Percentiles rank a stretch among this genome's conserved stretches.
Evolutionary conservation across 2,113 vertebrate species (phyloP).

Genomic region (Marmota flaviventris): DNA sequence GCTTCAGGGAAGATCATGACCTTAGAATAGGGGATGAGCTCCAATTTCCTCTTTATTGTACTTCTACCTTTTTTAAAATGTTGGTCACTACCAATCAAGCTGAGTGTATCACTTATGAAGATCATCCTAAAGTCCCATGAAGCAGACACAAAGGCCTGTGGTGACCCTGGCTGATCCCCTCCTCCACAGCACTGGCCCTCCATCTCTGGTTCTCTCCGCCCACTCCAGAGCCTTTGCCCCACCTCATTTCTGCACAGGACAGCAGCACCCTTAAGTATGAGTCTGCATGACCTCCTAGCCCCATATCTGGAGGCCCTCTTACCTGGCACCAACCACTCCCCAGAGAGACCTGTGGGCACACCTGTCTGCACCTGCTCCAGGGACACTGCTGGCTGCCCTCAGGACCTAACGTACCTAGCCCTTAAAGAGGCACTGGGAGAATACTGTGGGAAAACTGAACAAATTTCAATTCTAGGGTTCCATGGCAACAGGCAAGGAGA

Average conservation of each 20-base stretch:
- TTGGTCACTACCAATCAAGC: not conserved
- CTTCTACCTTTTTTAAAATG: not conserved
- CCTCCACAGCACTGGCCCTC: no score
- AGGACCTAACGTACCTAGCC: not conserved
- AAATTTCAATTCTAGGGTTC: not conserved
- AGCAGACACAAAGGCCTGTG: not conserved
- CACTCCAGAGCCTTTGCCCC: no score
- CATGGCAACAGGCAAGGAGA: not conserved
- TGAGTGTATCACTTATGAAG: no score
- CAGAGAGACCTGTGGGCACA: not conserved
- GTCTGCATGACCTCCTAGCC: not conserved
- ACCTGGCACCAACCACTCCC: not conserved
- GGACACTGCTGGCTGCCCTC: not conserved
- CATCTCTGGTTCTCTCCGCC: not conserved
- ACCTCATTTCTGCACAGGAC: not conserved
- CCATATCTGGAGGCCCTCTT: not conserved
- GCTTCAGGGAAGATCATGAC: not conserved
- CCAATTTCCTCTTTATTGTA: not conserved
- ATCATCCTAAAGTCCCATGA: no score
- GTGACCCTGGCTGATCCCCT: not conserved
- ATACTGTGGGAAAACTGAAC: not conserved
- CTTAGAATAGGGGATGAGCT: accelerated
- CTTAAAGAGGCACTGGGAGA: not conserved
- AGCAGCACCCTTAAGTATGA: no score
- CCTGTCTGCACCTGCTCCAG: not conserved